Percentiles rank a stretch among this genome's conserved stretches.
phyloP scores from a whole-genome alignment of 2,888 invertebrate species.

The Agrotis exclamationis region DNA sequence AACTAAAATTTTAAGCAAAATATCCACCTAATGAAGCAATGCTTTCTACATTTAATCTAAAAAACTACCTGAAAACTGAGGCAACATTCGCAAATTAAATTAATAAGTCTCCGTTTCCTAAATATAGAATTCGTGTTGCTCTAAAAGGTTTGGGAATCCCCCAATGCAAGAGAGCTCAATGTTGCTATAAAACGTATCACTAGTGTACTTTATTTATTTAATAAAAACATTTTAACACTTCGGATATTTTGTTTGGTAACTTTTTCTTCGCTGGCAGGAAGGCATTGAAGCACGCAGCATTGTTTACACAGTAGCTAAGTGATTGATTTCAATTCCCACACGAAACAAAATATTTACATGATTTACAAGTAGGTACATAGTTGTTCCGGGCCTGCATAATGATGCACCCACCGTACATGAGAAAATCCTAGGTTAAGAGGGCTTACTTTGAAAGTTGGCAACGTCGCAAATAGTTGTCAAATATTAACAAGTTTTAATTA shows the following conservation, averaged over 20 bases:
- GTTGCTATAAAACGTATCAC: background rate
- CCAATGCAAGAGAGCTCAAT: slow-evolving; percentile 1
- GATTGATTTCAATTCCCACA: too few relatives aligned
- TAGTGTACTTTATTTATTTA: slow-evolving; percentile 10
- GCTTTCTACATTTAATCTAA: slow-evolving; percentile 14
- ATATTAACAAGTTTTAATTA: too few relatives aligned
- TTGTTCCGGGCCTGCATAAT: too few relatives aligned
- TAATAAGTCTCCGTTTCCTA: slow-evolving; percentile 28
- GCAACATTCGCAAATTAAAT: slow-evolving; percentile 27
- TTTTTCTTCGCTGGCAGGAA: fast-evolving
- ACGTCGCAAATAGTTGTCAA: too few relatives aligned
- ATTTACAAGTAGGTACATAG: too few relatives aligned
- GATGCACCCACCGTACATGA: too few relatives aligned
- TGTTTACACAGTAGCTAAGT: too few relatives aligned
- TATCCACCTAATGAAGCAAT: slow-evolving; percentile 4
- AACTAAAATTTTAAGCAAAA: background rate
- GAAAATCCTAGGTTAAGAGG: too few relatives aligned
- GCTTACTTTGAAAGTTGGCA: too few relatives aligned
- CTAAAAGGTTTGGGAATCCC: slow-evolving; percentile 40
- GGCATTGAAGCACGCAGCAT: too few relatives aligned
- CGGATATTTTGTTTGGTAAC: background rate
- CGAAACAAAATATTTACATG: too few relatives aligned
- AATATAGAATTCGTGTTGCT: slow-evolving; percentile 46
- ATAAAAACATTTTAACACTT: background rate
- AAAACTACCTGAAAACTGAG: slow-evolving; percentile 13